Evolutionary conservation across 2,888 invertebrate species (phyloP).

Genomic region (Meteorus colon): DNA sequence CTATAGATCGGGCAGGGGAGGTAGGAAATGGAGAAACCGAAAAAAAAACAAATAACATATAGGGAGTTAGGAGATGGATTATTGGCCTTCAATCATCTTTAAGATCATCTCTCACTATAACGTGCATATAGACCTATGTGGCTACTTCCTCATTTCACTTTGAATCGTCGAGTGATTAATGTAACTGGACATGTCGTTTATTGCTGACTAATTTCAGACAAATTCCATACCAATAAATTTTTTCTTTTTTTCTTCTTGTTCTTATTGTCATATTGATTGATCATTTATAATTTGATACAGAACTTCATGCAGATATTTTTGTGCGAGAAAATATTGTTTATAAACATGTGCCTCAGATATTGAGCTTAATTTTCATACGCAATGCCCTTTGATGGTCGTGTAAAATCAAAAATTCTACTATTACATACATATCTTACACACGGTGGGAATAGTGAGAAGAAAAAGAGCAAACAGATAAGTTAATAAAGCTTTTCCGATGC

Average conservation of each 20-base stretch:
- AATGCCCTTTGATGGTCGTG: no score
- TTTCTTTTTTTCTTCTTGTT: not conserved
- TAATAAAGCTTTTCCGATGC: no score
- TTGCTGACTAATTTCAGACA: slow-evolving; percentile 45
- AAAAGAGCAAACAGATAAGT: not conserved
- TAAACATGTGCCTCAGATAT: not conserved
- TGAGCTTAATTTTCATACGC: not conserved
- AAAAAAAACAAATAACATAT: slow-evolving; percentile 42
- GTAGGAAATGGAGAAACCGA: not conserved
- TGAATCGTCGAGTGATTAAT: slow-evolving; percentile 39
- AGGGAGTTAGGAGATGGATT: slow-evolving; percentile 45
- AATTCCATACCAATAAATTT: slow-evolving; percentile 21
- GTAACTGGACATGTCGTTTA: slow-evolving; percentile 34
- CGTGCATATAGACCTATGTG: slow-evolving; percentile 21
- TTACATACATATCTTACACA: no score
- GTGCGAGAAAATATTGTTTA: not conserved
- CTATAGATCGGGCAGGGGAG: not conserved
- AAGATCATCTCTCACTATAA: slow-evolving; percentile 27
- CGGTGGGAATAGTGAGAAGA: not conserved
- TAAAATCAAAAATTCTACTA: no score
- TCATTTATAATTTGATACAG: not conserved
- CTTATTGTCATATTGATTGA: slow-evolving; percentile 20
- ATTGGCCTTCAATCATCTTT: slow-evolving; percentile 35
- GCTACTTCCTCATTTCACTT: slow-evolving; percentile 44
- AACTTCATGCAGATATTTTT: not conserved